These are phyloP conservation scores for Drosophila parvula DNA, from an alignment of 1,140 invertebrate species.

Conservation along the genomic window DNA sequence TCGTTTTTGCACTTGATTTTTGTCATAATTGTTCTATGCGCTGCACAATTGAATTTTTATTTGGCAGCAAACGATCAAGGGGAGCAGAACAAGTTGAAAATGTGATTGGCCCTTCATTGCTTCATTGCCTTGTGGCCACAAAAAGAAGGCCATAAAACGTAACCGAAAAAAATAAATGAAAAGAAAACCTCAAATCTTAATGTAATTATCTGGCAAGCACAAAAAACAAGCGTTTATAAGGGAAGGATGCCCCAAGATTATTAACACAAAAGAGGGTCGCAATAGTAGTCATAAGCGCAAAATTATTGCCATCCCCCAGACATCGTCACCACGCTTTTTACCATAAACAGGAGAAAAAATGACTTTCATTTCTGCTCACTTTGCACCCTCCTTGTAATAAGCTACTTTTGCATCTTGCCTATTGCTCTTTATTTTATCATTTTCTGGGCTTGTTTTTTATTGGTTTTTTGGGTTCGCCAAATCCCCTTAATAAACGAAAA, in stretches of 20 bases:
- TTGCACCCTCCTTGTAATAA: slow-evolving; percentile 71
- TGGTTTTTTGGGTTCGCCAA: slow-evolving; percentile 32
- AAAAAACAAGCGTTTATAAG: slow-evolving; percentile 58
- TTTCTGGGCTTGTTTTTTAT: slow-evolving; percentile 58
- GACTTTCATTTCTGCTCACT: slow-evolving; percentile 41
- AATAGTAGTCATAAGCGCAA: slow-evolving; percentile 70
- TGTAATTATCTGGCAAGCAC: slow-evolving; percentile 60
- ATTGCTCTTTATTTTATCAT: slow-evolving; percentile 79
- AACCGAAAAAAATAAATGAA: slow-evolving; percentile 23
- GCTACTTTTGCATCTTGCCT: slow-evolving; percentile 64
- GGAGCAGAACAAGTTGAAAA: slow-evolving; percentile 23
- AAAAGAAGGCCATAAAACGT: slow-evolving; percentile 31
- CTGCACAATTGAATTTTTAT: slow-evolving; percentile 71
- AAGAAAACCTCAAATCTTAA: slow-evolving; percentile 63
- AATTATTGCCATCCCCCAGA: slow-evolving; percentile 58
- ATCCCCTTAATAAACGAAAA: slow-evolving; percentile 77
- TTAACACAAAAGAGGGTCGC: slow-evolving; percentile 67
- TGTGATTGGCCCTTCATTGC: slow-evolving; percentile 30
- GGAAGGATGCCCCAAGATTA: slow-evolving; percentile 70
- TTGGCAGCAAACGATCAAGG: slow-evolving; percentile 48
- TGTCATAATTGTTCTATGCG: slow-evolving; percentile 68
- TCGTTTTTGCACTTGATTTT: slow-evolving; percentile 46
- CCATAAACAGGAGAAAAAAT: slow-evolving; percentile 50
- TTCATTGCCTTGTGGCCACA: slow-evolving; percentile 42
- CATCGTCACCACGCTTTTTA: slow-evolving; percentile 24